Evolutionary conservation across 2,888 invertebrate species (phyloP), one percentile per base, ranked within the genome.

Genomic region (Coleophora flavipennella): DNA sequence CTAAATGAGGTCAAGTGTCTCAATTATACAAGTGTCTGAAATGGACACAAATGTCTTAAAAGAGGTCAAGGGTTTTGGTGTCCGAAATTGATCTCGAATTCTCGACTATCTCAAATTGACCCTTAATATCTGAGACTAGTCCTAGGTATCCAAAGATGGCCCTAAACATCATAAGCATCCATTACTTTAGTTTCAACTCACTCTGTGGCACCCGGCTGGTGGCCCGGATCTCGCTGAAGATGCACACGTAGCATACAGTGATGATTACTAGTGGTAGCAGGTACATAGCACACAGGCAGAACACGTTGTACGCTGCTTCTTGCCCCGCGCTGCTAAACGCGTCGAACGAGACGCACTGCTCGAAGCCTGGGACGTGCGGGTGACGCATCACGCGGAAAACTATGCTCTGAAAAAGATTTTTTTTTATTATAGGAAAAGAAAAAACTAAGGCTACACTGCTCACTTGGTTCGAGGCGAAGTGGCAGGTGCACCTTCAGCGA

Each of bases 271-370:
- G 81, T 0, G 93, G 93, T 20, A 92, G 68, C 64, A 92, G 91
- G 74, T 93, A 94, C 88, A 93, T 89, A 1, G 89, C 90, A 49
- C 89, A 81, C 20, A 93, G 85, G 50, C 91, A 91, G 76, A 91
- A 90, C 41, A 92, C 73, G 61, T 90, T 92, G 85, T 93, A 93
- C 3, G 87, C 86, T 6, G 89, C 86, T 67, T 92, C 91, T 46
- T 90, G 87, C 0, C 76, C 67, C 0, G 69, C 66, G 0, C 87
- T 86, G n/a, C 86, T 77, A 75, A 93, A 92, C 41, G 90, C 92
- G 43, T 88, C 89, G 69, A 92, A 92, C 0, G 92, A 90, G 0
- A 93, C 93, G 67, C 93, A 93, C 67, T 94, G 93, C 50, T 87
- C 85, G 68, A 90, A 93, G 39, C 88, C 86, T 0, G 85, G 85